Percentiles rank a stretch among this genome's conserved stretches.
Conservation (phyloP, 2,797 vertebrate species). For the Clarias platycephalus region DNA sequence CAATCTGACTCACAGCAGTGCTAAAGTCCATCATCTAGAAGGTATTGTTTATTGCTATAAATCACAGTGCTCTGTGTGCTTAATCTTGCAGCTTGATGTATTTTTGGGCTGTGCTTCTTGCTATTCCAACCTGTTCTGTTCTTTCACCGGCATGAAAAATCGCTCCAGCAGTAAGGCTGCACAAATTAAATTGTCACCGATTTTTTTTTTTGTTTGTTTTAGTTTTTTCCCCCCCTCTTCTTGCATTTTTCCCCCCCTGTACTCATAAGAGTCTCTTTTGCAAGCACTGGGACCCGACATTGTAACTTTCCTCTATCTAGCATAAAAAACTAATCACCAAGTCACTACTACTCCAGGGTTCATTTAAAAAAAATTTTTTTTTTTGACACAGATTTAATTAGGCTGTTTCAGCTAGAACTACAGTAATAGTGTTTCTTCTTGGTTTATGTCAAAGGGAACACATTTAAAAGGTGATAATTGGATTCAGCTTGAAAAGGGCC, state of each 20-base stretch:
- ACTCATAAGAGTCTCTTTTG: neutral
- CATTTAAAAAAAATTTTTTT: no score
- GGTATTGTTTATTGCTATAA: conserved; percentile 51
- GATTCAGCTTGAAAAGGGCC: neutral
- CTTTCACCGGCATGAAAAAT: neutral
- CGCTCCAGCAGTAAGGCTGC: neutral
- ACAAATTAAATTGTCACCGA: neutral
- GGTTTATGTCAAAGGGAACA: neutral
- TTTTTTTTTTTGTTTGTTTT: no score
- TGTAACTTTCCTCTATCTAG: neutral
- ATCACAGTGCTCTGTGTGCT: conserved; percentile 22
- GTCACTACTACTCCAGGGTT: neutral
- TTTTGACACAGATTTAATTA: neutral
- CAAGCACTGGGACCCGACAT: neutral
- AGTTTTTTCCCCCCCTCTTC: no score
- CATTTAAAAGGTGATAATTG: neutral
- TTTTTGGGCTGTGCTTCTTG: conserved; percentile 21
- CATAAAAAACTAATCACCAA: neutral
- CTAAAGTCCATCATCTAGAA: conserved; percentile 22
- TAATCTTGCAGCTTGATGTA: conserved; percentile 50
- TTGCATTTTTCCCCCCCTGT: neutral
- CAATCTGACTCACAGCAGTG: conserved; percentile 2
- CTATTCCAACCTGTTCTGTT: neutral
- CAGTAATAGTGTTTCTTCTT: neutral
- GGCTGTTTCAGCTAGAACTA: neutral